Conservation (phyloP, 2,797 vertebrate species). For the Poeciliopsis turneri region DNA sequence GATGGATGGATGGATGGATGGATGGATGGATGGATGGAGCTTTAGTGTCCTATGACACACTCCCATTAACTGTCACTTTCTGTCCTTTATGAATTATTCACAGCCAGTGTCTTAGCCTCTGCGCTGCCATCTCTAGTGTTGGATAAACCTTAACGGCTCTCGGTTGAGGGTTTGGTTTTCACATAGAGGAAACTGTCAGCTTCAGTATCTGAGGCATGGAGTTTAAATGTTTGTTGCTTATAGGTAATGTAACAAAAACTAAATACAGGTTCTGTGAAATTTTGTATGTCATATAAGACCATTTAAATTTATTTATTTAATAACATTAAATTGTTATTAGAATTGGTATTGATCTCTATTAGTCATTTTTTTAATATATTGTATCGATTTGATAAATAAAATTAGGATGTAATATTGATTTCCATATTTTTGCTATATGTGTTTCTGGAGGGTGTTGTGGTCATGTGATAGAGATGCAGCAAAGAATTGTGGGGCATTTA, state of each 20-base stretch:
- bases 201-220: neutral
- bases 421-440: no score
- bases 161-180: neutral
- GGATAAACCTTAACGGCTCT: constrained; percentile 19
- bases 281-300: neutral
- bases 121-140: constrained; percentile 25
- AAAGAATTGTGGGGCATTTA: no score
- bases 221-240: neutral
- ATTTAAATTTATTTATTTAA: neutral
- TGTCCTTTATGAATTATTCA: constrained; percentile 76
- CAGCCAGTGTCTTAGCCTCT: constrained; percentile 44
- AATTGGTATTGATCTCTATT: no score
- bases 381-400: no score
- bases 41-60: constrained; percentile 65
- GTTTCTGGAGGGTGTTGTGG: no score
- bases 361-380: no score
- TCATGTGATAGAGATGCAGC: no score
- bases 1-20: constrained; percentile 49
- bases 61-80: constrained; percentile 67
- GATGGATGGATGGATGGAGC: constrained; percentile 37
- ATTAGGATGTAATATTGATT: no score
- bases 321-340: no score
- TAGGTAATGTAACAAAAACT: neutral
- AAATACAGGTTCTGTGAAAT: neutral
- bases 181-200: neutral